A percentile compares a stretch with the other conserved stretches of the same genome.
Evolutionary conservation across 2,797 vertebrate species (phyloP).

Genomic region (Adrianichthys oophorus): DNA sequence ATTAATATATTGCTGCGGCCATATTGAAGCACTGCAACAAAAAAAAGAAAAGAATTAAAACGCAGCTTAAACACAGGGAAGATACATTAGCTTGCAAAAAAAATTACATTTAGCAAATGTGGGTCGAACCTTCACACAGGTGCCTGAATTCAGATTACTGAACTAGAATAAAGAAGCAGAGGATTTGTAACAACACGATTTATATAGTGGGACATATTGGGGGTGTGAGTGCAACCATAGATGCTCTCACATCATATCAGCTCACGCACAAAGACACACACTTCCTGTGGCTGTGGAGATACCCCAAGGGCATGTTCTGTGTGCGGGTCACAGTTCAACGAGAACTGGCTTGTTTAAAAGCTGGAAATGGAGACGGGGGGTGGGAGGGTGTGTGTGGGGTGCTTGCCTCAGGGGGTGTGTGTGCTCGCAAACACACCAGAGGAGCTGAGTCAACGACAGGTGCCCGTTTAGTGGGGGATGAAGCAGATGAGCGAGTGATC

Average conservation of each 20-base stretch:
- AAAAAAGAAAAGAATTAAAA: slow-evolving; percentile 18
- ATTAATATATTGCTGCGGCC: too few relatives aligned
- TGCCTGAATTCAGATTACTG: too few relatives aligned
- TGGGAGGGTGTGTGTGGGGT: slow-evolving; percentile 42
- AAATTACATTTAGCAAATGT: too few relatives aligned
- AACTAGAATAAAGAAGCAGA: too few relatives aligned
- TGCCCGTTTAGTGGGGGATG: slow-evolving; percentile 52
- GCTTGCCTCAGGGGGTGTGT: slow-evolving; percentile 25
- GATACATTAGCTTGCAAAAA: too few relatives aligned
- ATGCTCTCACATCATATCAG: slow-evolving; percentile 15
- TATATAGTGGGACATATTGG: slow-evolving; percentile 16
- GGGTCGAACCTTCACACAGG: too few relatives aligned
- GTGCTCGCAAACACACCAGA: slow-evolving; percentile 9
- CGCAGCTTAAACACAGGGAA: too few relatives aligned
- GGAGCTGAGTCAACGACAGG: slow-evolving; percentile 70
- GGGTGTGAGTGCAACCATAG: slow-evolving; percentile 22
- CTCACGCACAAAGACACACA: slow-evolving; percentile 39
- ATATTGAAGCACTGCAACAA: too few relatives aligned
- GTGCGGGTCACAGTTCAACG: slow-evolving; percentile 74
- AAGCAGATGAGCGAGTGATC: slow-evolving; percentile 57
- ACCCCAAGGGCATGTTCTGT: slow-evolving; percentile 73
- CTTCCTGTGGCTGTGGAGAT: slow-evolving; percentile 55
- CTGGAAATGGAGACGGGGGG: slow-evolving; percentile 57
- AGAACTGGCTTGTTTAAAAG: slow-evolving; percentile 72
- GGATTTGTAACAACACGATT: too few relatives aligned